Evolutionary conservation across 1,140 invertebrate species (phyloP).

Genomic region (Drosophila burlai): DNA sequence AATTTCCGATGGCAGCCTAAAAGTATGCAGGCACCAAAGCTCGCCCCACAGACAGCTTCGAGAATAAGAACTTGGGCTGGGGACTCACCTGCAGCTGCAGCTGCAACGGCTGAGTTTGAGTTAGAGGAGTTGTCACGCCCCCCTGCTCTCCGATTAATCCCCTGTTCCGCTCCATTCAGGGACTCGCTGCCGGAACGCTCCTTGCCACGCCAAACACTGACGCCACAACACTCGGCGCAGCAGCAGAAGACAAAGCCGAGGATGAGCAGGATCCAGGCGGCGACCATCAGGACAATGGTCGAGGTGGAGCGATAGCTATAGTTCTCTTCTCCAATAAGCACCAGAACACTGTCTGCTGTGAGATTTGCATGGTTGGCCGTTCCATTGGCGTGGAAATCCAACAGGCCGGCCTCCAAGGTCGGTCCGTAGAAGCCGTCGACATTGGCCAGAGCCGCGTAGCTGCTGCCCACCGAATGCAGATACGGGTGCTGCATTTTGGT

Average conservation of each 20-base stretch:
- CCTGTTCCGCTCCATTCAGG: constrained; percentile 21
- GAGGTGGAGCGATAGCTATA: constrained; percentile 72
- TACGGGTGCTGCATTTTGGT: constrained; percentile 68
- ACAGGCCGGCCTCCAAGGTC: constrained; percentile 21
- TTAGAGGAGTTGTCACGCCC: constrained; percentile 1
- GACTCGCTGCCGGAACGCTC: constrained; percentile 40
- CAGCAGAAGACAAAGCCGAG: constrained; percentile 77
- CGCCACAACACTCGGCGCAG: constrained; percentile 74
- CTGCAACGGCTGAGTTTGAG: constrained; percentile 3
- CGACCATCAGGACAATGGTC: constrained; percentile 74
- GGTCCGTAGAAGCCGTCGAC: constrained; percentile 47
- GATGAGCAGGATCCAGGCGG: constrained; percentile 75
- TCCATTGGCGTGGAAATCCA: constrained; percentile 24
- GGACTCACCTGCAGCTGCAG: constrained; percentile 70
- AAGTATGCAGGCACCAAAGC: constrained; percentile 58
- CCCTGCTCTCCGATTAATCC: neutral
- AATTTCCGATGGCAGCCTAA: constrained; percentile 61
- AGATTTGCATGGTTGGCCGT: constrained; percentile 31
- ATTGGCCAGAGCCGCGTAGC: constrained; percentile 58
- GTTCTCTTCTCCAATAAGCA: constrained; percentile 57
- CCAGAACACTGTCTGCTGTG: constrained; percentile 51
- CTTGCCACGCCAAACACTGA: constrained; percentile 72
- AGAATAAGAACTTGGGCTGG: constrained; percentile 8
- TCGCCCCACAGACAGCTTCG: constrained; percentile 42
- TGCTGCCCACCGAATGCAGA: constrained; percentile 51